Base-by-base conservation (phyloP, 2,797 vertebrate species). In the Pangasius mekongensis region DNA sequence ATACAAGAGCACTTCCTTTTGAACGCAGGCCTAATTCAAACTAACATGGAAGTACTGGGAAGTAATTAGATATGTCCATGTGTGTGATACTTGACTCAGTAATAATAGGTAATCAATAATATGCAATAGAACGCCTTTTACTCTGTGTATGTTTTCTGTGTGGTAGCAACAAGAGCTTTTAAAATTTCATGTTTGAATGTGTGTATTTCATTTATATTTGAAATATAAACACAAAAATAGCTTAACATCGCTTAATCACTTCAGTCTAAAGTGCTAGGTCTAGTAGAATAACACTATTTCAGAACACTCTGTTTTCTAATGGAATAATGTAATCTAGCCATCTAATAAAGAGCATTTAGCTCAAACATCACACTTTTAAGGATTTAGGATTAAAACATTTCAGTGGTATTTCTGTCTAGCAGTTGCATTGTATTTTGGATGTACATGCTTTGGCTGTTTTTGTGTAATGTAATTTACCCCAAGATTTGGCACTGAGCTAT, bases 11-110 rank as follows among this genome's bases (percentile, higher is more conserved):
- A 81, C 54, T 39, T 76, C 47, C 69, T 56, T 27, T 54, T 66
- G 33, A 54, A 74, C 27, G 5, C 5, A 20, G 36, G 36, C 54
- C 27, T 60, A 58, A 82, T 24, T 39, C 33, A 43, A 30, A 69
- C 47, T 71, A 49, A 58, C 82, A 43, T 82, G 66, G 18, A 81
- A 69, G 64, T 71, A 82, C 66, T 30, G 33, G 52, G 77, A 87
- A 30, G 16, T 14, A 60, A 58, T 71, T 64, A 56, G 0, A 56
- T 1, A 56, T 47, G 43, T 47, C 43, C 43, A 47, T 47, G 76
- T 33, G 30, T 56, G 14, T 11, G 18, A 80, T 56, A 0, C 69
- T 22, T 71, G 69, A 39, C 27, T 77, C 47, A 30, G 3, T 30
- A 18, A 56, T 10, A 56, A 33, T 30, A 77, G 5, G 27, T 52